phyloP scores from a whole-genome alignment of 2,888 invertebrate genomes.

The Sthenelais limicola region DNA sequence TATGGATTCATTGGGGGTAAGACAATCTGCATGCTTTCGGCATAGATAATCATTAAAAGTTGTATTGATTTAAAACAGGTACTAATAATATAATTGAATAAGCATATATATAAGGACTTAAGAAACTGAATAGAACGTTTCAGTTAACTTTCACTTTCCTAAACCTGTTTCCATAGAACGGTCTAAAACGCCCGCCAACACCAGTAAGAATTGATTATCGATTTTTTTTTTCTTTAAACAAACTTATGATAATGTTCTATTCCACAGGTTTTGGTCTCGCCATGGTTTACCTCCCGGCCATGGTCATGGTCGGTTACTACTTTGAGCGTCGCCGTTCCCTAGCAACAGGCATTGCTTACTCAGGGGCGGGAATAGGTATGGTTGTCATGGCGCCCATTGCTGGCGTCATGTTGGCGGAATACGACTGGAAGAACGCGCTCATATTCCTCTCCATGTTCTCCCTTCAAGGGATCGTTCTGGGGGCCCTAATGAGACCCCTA shows the following conservation, averaged over 20 bases:
- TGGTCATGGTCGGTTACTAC: constrained; percentile 96
- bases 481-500: constrained; percentile 88
- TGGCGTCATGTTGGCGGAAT: constrained; percentile 76
- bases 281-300: constrained; percentile 94
- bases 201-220: no score
- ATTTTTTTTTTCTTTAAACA: no score
- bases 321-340: constrained; percentile 96
- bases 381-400: constrained; percentile 89
- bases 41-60: no score
- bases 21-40: not conserved
- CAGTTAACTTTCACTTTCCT: no score
- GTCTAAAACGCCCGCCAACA: no score
- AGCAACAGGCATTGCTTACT: constrained; percentile 95
- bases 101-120: no score
- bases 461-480: constrained; percentile 83
- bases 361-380: constrained; percentile 96
- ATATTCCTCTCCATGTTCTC: constrained; percentile 82
- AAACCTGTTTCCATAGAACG: no score
- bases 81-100: no score
- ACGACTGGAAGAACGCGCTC: constrained; percentile 85
- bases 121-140: no score
- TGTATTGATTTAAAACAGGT: no score
- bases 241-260: constrained; percentile 19
- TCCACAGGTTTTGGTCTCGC: constrained; percentile 89
- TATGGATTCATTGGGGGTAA: constrained; percentile 49